A percentile compares a stretch with the other conserved stretches of the same genome.
Evolutionary conservation across 2,888 invertebrate species (phyloP).

Genomic region (Omphaloscelis lunosa): DNA sequence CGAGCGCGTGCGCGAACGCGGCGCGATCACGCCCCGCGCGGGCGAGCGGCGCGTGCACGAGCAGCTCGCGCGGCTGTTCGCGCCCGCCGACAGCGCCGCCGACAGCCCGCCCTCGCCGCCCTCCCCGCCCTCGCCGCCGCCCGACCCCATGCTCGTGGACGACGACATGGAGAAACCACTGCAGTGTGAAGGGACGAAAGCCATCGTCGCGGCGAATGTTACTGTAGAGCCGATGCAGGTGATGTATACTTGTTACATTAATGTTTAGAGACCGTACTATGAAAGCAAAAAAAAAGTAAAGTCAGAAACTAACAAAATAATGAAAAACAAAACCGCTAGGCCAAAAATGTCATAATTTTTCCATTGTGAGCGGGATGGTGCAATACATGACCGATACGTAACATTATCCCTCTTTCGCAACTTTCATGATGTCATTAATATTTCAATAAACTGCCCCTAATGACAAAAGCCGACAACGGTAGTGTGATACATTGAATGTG

Average conservation of each 20-base stretch:
- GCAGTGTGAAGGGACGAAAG: conserved; percentile 25
- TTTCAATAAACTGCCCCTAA: background rate
- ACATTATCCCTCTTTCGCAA: background rate
- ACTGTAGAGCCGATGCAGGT: conserved; percentile 84
- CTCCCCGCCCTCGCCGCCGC: conserved; percentile 29
- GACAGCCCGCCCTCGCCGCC: conserved; percentile 30
- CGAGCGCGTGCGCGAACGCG: conserved; percentile 94
- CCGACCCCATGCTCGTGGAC: conserved; percentile 64
- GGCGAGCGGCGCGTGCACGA: conserved; percentile 94
- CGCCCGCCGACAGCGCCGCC: conserved; percentile 69
- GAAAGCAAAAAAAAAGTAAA: background rate
- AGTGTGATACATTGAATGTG: background rate
- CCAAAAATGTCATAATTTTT: background rate
- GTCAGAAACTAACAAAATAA: background rate
- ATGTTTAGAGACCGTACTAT: background rate
- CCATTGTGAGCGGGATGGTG: background rate
- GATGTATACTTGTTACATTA: background rate
- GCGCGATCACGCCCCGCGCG: conserved; percentile 91
- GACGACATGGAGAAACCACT: conserved; percentile 52
- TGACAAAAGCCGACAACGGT: background rate
- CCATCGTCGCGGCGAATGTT: conserved; percentile 72
- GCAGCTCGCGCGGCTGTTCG: conserved; percentile 91
- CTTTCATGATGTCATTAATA: background rate
- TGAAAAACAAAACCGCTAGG: background rate
- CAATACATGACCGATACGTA: background rate